Evolutionary conservation across 1,140 invertebrate species (phyloP), one percentile per base, ranked within the genome.

Genomic region (Papilio aristodemus): DNA sequence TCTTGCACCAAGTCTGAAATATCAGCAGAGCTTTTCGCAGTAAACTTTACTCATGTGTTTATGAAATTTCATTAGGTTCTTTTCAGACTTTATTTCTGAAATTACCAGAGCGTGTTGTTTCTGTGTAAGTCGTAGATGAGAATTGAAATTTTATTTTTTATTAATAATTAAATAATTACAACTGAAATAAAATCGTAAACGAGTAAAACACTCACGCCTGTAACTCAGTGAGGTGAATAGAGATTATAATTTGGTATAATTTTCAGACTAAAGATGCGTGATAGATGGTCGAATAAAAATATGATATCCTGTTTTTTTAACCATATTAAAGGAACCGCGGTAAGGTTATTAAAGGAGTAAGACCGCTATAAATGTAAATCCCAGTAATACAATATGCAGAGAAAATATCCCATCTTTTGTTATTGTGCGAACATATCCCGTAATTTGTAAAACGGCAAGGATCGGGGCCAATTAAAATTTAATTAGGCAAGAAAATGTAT

Each of bases 401-500:
- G 46, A 54, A 25, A 54, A 54, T 19, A 54, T 54, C 19, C 22
- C 46, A 54, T 54, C 46, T 54, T 54, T 54, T 25, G 19, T 22
- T 22, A 50, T 50, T 54, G 43, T 46, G 19, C 46, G 46, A 54
- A 25, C 19, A 19, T 54, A 54, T 25, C 19, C 11, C 19, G 46
- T 64, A 64, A 64, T 68, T 68, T 59, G 36, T 14, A 19, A 25
- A 54, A 54, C 19, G 46, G 46, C 46, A 25, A 54, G 46, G 46
- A 54, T 54, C 46, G 46, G 17, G 58, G 62, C 60, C 64, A 68
- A 69, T 69, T 67, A 71, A 67, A 71, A 71, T 71, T 68, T 71
- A 67, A 67, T 71, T 66, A 71, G 63, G 59, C 46, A 71, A 60
- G 69, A 59, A 71, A 71, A 71, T 71, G 66, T 71, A 67, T 71